Conservation (phyloP, 2,797 vertebrate species). For the Furcifer pardalis region DNA sequence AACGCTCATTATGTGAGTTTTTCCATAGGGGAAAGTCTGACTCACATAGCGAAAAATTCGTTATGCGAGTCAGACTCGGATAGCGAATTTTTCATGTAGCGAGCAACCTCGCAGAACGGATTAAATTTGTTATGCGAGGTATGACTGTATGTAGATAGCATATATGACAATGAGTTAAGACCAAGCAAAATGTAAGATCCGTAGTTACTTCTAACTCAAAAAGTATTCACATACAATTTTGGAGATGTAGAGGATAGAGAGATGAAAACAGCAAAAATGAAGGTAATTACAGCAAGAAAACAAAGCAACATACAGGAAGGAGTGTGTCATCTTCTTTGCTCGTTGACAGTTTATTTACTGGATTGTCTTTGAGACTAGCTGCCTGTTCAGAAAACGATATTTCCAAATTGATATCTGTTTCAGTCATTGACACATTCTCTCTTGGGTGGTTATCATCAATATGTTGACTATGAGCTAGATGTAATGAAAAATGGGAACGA, state of each 20-base stretch:
- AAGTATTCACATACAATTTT: not conserved
- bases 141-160: not conserved
- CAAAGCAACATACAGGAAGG: conserved; percentile 82
- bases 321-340: conserved; percentile 78
- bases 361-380: conserved; percentile 81
- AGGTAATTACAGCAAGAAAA: not conserved
- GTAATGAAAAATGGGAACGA: conserved; percentile 40
- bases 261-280: conserved; percentile 13
- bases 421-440: conserved; percentile 68
- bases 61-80: too few species aligned
- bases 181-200: not conserved
- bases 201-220: not conserved
- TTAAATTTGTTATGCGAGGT: too few species aligned
- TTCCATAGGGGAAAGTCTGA: too few species aligned
- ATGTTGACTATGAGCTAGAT: conserved; percentile 46
- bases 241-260: not conserved
- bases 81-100: too few species aligned
- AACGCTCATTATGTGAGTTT: too few species aligned
- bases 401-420: conserved; percentile 90
- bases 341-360: conserved; percentile 69
- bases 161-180: not conserved
- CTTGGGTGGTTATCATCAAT: conserved; percentile 29
- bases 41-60: too few species aligned
- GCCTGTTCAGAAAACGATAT: conserved; percentile 96
- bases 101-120: too few species aligned